Conservation (phyloP, 2,113 vertebrate genomes). For the Hyperopisus bebe region DNA sequence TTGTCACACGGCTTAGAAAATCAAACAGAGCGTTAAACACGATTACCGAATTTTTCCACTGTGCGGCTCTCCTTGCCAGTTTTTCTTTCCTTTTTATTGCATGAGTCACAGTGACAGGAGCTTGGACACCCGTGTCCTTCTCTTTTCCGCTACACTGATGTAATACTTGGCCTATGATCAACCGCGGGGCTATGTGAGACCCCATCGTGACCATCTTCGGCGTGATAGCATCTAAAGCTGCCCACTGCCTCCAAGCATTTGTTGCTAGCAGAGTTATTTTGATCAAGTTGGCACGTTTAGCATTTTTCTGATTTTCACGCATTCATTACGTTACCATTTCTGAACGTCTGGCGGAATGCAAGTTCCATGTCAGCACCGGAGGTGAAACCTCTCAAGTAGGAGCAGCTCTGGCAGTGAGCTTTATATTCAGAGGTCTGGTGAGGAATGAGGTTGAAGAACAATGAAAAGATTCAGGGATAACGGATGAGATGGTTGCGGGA, state of each 20-base stretch:
- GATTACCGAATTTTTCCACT: constrained; percentile 50
- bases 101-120: constrained; percentile 23
- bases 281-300: constrained; percentile 28
- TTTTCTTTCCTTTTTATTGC: constrained; percentile 11
- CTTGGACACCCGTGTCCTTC: constrained; percentile 23
- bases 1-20: constrained; percentile 39
- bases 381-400: neutral
- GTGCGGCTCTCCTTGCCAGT: constrained; percentile 23
- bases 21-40: constrained; percentile 56
- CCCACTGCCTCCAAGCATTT: neutral
- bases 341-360: neutral
- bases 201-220: constrained; percentile 4
- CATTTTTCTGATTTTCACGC: constrained; percentile 43
- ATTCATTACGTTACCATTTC: neutral
- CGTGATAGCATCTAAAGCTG: neutral
- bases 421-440: neutral
- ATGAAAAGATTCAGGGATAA: neutral
- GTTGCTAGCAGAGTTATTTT: neutral
- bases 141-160: constrained; percentile 25
- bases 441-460: neutral
- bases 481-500: neutral
- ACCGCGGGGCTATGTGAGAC: constrained; percentile 49
- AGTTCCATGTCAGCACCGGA: neutral
- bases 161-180: constrained; percentile 54
- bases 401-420: neutral